A percentile compares a stretch with the other conserved stretches of the same genome.
phyloP scores from a whole-genome alignment of 2,888 invertebrate species.

The Autographa pulchrina region DNA sequence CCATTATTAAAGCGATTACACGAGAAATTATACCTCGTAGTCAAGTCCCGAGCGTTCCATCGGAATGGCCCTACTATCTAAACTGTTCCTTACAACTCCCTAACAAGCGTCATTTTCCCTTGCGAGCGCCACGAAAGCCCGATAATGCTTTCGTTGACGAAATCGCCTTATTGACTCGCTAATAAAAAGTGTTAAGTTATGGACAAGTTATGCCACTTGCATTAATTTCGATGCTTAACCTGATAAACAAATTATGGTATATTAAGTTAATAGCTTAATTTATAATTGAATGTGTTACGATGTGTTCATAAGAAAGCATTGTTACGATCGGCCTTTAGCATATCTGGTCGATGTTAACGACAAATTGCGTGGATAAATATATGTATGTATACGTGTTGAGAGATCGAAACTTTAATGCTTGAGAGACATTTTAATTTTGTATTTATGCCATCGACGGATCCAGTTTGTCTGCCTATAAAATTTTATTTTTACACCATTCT shows the following conservation, averaged over 20 bases:
- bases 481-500: constrained; percentile 71
- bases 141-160: constrained; percentile 84
- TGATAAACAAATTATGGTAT: constrained; percentile 89
- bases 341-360: constrained; percentile 76
- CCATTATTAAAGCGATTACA: constrained; percentile 89
- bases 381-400: constrained; percentile 61
- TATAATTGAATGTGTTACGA: constrained; percentile 87
- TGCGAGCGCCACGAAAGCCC: constrained; percentile 56
- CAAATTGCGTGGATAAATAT: constrained; percentile 78
- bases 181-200: constrained; percentile 89
- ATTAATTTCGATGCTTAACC: constrained; percentile 89
- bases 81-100: constrained; percentile 61
- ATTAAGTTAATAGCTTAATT: constrained; percentile 89
- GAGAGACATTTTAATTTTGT: constrained; percentile 73
- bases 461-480: constrained; percentile 69
- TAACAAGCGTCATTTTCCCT: constrained; percentile 65
- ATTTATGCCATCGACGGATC: constrained; percentile 67
- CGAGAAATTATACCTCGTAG: constrained; percentile 88
- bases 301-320: constrained; percentile 84
- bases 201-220: constrained; percentile 88
- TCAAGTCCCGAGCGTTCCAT: constrained; percentile 80
- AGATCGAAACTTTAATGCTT: constrained; percentile 67
- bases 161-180: constrained; percentile 87
- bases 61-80: constrained; percentile 55
- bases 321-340: constrained; percentile 80